Evolutionary conservation across 1,140 invertebrate genomes (phyloP).

Genomic region (Nebria ingens): DNA sequence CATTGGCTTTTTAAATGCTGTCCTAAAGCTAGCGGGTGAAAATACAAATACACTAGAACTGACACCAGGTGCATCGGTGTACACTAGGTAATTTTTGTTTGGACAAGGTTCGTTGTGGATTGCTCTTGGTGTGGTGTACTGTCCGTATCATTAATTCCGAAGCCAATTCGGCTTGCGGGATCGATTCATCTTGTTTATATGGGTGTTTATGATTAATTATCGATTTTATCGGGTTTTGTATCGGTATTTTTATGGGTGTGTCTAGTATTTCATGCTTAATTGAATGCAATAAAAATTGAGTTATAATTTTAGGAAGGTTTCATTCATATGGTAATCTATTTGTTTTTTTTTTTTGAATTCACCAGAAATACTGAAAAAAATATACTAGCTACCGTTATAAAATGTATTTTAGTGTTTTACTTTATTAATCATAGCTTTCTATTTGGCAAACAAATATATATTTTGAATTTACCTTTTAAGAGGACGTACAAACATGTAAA

Average conservation of each 20-base stretch:
- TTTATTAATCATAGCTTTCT: no score
- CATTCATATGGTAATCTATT: no score
- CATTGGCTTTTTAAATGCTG: no score
- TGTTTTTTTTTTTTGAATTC: no score
- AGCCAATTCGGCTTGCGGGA: constrained; percentile 1
- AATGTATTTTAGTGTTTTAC: no score
- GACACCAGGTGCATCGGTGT: background rate
- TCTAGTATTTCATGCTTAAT: background rate
- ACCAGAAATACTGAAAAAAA: no score
- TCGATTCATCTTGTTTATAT: constrained; percentile 3
- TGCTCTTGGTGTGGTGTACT: no score
- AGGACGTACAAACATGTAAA: no score
- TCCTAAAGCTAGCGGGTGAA: background rate
- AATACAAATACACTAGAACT: background rate
- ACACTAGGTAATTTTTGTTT: background rate
- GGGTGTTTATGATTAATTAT: background rate
- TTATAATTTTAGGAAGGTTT: no score
- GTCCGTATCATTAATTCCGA: background rate
- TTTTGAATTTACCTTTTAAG: no score
- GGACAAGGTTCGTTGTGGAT: background rate
- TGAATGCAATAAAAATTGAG: constrained; percentile 5
- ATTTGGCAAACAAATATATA: no score
- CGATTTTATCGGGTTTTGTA: background rate
- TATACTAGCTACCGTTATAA: no score
- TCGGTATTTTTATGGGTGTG: background rate